A percentile compares a stretch with the other conserved stretches of the same genome.
These are phyloP conservation scores for Sesia apiformis DNA, from an alignment of 2,888 invertebrate species.

Conservation along the genomic window DNA sequence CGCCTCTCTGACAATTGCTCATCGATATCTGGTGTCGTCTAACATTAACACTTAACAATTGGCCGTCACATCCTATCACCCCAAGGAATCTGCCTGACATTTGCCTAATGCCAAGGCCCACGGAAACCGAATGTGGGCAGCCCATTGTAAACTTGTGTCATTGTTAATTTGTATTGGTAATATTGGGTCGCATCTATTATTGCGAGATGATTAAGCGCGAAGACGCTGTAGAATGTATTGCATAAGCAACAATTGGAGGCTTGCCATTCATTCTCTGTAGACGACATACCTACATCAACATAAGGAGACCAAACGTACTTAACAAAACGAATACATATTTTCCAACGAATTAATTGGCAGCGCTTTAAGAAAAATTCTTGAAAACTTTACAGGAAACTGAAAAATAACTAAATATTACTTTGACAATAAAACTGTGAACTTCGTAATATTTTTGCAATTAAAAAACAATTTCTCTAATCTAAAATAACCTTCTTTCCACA, in stretches of 20 bases:
- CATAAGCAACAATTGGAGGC: background rate
- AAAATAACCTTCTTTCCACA: too few species aligned
- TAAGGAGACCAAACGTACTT: too few species aligned
- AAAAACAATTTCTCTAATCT: too few species aligned
- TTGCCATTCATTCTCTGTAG: too few species aligned
- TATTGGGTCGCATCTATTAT: constrained; percentile 33
- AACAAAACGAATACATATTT: too few species aligned
- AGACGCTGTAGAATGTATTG: background rate
- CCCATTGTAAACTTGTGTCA: constrained; percentile 45
- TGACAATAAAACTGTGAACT: too few species aligned
- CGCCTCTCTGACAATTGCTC: constrained; percentile 17
- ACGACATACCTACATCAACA: too few species aligned
- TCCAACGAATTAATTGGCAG: too few species aligned
- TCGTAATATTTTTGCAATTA: too few species aligned
- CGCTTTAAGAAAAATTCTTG: too few species aligned
- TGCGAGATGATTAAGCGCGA: constrained; percentile 24
- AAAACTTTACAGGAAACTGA: too few species aligned
- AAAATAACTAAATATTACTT: too few species aligned
- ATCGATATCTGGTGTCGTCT: constrained; percentile 40
- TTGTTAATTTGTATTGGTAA: constrained; percentile 51
- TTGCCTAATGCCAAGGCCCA: constrained; percentile 64
- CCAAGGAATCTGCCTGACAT: constrained; percentile 50
- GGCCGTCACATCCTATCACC: constrained; percentile 43
- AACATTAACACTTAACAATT: constrained; percentile 49
- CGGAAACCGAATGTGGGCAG: constrained; percentile 44